Percentiles rank a stretch among this genome's conserved stretches.
phyloP scores from a whole-genome alignment of 2,888 invertebrate genomes.

The Pseudoips prasinana region DNA sequence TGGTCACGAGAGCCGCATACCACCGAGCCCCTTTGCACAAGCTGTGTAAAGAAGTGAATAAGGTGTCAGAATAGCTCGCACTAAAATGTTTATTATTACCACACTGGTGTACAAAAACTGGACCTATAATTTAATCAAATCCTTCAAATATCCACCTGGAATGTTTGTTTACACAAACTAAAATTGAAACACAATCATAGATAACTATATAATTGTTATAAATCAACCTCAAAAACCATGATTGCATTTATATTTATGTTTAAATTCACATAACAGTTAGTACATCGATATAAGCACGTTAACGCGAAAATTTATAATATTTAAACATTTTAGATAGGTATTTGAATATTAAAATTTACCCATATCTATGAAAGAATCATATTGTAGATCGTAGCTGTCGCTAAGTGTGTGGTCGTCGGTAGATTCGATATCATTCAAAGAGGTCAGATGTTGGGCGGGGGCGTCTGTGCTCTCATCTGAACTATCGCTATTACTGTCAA shows the following conservation, averaged over 20 bases:
- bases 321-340: slow-evolving; percentile 32
- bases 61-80: slow-evolving; percentile 65
- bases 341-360: slow-evolving; percentile 65
- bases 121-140: slow-evolving; percentile 32
- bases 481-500: slow-evolving; percentile 64
- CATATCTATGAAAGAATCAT: slow-evolving; percentile 79
- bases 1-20: slow-evolving; percentile 76
- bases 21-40: slow-evolving; percentile 69
- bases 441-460: slow-evolving; percentile 33
- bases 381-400: slow-evolving; percentile 70
- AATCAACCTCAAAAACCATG: slow-evolving; percentile 26
- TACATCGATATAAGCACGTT: slow-evolving; percentile 53
- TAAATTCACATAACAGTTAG: slow-evolving; percentile 35
- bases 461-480: slow-evolving; percentile 57
- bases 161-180: slow-evolving; percentile 28
- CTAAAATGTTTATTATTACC: slow-evolving; percentile 39
- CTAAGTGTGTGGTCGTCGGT: slow-evolving; percentile 51
- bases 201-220: slow-evolving; percentile 25
- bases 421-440: slow-evolving; percentile 34
- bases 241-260: slow-evolving; percentile 31
- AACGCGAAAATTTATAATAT: slow-evolving; percentile 33
- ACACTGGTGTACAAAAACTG: slow-evolving; percentile 38
- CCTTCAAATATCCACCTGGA: slow-evolving; percentile 34
- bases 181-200: slow-evolving; percentile 24
- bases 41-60: slow-evolving; percentile 61